A percentile compares a stretch with the other conserved stretches of the same genome.
Evolutionary conservation across 2,888 invertebrate species (phyloP).

Genomic region (Eristalis tenax): DNA sequence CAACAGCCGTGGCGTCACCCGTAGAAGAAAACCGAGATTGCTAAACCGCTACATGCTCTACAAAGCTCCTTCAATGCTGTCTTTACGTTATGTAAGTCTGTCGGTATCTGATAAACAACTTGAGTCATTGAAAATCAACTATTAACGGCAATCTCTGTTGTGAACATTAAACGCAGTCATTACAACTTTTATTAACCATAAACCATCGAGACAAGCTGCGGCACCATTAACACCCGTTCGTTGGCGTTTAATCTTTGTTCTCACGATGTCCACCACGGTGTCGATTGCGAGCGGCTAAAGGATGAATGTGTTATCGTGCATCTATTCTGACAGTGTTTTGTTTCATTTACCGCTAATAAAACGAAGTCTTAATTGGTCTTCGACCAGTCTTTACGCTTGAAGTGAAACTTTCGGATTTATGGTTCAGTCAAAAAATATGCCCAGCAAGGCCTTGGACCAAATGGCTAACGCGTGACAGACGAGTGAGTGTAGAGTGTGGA

Average conservation of each 20-base stretch:
- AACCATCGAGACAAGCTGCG: background rate
- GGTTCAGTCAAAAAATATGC: background rate
- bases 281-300: background rate
- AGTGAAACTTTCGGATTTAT: background rate
- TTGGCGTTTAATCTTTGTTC: background rate
- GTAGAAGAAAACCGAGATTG: too few species aligned
- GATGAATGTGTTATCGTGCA: background rate
- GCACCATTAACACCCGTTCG: background rate
- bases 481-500: background rate
- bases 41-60: too few species aligned
- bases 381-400: background rate
- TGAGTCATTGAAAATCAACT: background rate
- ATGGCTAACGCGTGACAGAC: background rate
- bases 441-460: background rate
- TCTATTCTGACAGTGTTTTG: background rate
- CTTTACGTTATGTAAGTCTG: too few species aligned
- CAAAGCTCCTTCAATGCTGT: too few species aligned
- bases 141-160: background rate
- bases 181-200: background rate
- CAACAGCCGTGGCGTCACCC: too few species aligned
- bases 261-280: background rate
- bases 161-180: background rate
- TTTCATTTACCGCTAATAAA: too few species aligned
- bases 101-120: background rate
- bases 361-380: too few species aligned